phyloP scores from a whole-genome alignment of 1,140 invertebrate genomes.

The Leguminivora glycinivorella region DNA sequence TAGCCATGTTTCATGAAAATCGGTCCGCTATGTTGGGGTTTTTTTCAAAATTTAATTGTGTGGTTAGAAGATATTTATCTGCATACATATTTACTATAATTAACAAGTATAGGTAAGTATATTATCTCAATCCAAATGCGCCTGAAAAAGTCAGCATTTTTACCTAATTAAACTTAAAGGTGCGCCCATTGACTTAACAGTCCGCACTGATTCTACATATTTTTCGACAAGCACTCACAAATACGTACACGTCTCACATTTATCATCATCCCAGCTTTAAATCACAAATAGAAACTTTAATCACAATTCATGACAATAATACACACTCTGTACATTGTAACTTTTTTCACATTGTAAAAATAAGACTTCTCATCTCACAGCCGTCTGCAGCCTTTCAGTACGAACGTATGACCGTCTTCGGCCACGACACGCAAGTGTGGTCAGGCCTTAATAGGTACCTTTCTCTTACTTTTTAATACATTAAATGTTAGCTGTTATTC shows the following conservation, averaged over 20 bases:
- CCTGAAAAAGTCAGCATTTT: background rate
- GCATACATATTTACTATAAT: no score
- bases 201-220: background rate
- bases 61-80: no score
- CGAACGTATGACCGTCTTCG: background rate
- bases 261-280: no score
- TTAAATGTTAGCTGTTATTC: background rate
- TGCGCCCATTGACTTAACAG: background rate
- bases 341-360: background rate
- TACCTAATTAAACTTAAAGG: background rate
- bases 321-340: background rate
- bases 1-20: no score
- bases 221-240: no score
- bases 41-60: no score
- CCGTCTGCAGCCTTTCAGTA: background rate
- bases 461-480: conserved; percentile 7
- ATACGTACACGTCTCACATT: no score
- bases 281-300: no score
- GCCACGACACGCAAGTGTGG: background rate
- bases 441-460: background rate
- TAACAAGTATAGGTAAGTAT: no score
- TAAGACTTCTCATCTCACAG: background rate
- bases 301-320: no score
- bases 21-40: no score
- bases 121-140: no score